These are phyloP conservation scores for Tautogolabrus adspersus DNA, from an alignment of 2,113 vertebrate genomes.

Conservation along the genomic window DNA sequence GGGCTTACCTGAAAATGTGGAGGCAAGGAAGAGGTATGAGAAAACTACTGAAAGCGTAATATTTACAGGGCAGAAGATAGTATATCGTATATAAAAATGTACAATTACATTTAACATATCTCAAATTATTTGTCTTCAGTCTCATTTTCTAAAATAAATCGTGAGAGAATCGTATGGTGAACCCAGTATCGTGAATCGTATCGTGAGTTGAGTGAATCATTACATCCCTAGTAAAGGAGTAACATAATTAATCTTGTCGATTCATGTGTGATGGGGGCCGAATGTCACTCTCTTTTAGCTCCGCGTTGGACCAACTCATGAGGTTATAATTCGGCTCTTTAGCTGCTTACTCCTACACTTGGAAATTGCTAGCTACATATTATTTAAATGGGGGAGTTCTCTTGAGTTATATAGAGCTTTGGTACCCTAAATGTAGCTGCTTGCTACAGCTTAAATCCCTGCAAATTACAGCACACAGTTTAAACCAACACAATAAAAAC, in stretches of 20 bases:
- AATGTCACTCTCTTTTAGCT: not conserved
- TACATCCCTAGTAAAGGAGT: not conserved
- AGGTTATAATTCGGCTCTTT: not conserved
- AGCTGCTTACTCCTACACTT: not conserved
- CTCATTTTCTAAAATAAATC: no score
- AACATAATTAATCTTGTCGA: not conserved
- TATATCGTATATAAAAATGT: not conserved
- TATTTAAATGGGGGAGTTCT: not conserved
- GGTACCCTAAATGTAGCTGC: not conserved
- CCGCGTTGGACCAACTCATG: no score
- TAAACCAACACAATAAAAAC: not conserved
- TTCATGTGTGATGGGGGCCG: no score
- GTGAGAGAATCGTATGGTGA: no score
- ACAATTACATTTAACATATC: no score
- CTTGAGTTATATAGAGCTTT: not conserved
- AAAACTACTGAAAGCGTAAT: not conserved
- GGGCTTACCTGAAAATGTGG: constrained; percentile 72
- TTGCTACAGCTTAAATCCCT: no score
- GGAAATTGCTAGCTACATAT: no score
- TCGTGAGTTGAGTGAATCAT: no score
- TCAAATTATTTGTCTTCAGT: no score
- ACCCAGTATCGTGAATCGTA: no score
- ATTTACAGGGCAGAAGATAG: not conserved
- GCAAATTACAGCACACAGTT: not conserved
- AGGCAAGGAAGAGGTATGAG: constrained; percentile 3